Evolutionary conservation across 2,797 vertebrate species (phyloP).

Genomic region (Alca torda): DNA sequence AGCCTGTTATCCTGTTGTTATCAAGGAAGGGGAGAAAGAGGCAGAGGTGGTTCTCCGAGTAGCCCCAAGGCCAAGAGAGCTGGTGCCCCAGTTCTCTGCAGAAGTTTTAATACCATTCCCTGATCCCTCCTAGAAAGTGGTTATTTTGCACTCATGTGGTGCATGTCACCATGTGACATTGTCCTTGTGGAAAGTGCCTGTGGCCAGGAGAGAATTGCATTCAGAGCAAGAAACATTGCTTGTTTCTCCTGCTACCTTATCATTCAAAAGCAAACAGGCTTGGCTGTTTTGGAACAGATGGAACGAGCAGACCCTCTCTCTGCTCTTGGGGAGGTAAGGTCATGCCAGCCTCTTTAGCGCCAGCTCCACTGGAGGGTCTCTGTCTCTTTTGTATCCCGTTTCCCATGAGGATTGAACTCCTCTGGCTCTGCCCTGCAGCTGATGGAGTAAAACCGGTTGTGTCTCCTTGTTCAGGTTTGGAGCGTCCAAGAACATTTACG

Average conservation of each 20-base stretch:
- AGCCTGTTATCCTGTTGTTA: neutral
- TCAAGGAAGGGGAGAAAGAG: neutral
- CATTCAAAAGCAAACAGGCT: neutral
- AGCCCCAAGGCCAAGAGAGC: neutral
- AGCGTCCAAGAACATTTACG: conserved; percentile 82
- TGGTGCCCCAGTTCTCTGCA: neutral
- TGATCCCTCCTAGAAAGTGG: neutral
- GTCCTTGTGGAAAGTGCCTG: neutral
- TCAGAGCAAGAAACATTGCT: neutral
- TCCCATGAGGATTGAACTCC: neutral
- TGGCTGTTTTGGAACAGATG: neutral
- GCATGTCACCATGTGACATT: neutral
- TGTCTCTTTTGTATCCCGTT: neutral
- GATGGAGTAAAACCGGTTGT: neutral
- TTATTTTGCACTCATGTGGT: neutral
- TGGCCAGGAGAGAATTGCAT: neutral
- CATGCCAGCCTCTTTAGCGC: neutral
- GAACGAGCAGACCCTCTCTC: neutral
- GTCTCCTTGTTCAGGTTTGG: conserved; percentile 81
- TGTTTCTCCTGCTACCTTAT: neutral
- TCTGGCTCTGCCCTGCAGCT: neutral
- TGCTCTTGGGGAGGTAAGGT: neutral
- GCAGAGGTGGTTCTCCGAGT: neutral
- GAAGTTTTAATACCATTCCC: neutral
- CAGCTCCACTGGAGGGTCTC: neutral